Conservation (phyloP, 2,888 invertebrate genomes). For the Orthosia incerta region DNA sequence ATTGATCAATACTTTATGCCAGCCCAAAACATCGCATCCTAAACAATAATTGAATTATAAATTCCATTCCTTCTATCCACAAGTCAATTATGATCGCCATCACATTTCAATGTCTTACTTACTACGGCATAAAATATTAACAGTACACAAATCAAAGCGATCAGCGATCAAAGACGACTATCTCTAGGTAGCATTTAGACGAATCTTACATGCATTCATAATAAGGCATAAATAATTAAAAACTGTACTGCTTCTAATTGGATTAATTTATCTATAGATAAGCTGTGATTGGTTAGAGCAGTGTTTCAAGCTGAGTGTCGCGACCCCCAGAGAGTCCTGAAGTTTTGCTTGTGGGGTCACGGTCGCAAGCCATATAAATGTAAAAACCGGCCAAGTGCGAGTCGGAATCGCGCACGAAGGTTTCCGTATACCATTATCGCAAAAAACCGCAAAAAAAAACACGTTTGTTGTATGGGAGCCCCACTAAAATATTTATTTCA, state of each 20-base stretch:
- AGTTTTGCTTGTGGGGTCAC: no score
- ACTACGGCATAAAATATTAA: neutral
- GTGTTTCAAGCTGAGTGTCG: neutral
- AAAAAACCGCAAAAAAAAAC: no score
- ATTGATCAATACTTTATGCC: neutral
- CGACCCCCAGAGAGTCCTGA: no score
- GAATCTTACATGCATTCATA: neutral
- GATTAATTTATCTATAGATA: conserved; percentile 5
- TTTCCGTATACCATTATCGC: no score
- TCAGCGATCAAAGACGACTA: no score
- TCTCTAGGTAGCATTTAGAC: neutral
- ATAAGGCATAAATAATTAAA: conserved; percentile 33
- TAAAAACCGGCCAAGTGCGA: no score
- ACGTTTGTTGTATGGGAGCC: no score
- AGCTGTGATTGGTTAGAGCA: conserved; percentile 6
- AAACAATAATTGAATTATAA: neutral
- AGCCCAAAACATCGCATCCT: neutral
- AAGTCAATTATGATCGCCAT: neutral
- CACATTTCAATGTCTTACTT: conserved; percentile 4
- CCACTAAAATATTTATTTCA: no score
- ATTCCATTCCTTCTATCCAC: neutral
- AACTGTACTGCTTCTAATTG: neutral
- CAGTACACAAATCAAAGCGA: no score
- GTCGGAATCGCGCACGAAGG: no score
- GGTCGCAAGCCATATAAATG: no score